Base-by-base conservation (phyloP, 2,888 invertebrate species). In the Girardia tigrina region DNA sequence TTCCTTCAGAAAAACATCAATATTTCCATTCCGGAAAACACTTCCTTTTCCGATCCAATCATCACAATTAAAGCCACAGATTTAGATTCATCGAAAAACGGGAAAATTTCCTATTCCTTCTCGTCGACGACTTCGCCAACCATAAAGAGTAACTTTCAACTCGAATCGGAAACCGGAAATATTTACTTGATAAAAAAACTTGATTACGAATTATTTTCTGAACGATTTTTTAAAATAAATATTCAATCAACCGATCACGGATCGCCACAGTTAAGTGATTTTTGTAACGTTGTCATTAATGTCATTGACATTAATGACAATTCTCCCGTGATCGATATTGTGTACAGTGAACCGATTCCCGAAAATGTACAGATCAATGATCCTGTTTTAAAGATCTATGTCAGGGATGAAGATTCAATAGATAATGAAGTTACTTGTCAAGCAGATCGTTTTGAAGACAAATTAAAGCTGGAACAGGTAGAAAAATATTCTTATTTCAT, bases 191-290 rank as follows among this genome's bases (percentile, higher is more conserved):
- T 16, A n/a, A 56, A 56, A n/a, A 16, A n/a, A 4, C 23, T 56
- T n/a, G 56, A 56, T 56, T 56, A 56, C 23, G 56, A 56, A 56
- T 56, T 56, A 23, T 56, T 20, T 56, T 56, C 56, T 2, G 56
- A 56, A 56, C 56, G 23, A 23, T 20, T 6, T 8, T 56, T 56
- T 56, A 23, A 56, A 20, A 56, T 56, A 12, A 56, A 56, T 56
- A 23, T 56, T 4, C n/a, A 20, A 16, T n/a, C 56, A 56, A 56
- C 23, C n/a, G 56, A 56, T 56, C 56, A 56, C 23, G 56, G 56
- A 12, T 56, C 56, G n/a, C 56, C 56, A 56, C 56, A 56, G n/a
- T 16, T 56, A n/a, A 56, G 56, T 56, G 56, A 56, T 56, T 56
- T 23, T 6, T 56, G 56, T 56, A 16, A 20, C n/a, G 23, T 56